These are phyloP conservation scores for Magallana nippona DNA, from an alignment of 2,888 invertebrate species.

Conservation along the genomic window DNA sequence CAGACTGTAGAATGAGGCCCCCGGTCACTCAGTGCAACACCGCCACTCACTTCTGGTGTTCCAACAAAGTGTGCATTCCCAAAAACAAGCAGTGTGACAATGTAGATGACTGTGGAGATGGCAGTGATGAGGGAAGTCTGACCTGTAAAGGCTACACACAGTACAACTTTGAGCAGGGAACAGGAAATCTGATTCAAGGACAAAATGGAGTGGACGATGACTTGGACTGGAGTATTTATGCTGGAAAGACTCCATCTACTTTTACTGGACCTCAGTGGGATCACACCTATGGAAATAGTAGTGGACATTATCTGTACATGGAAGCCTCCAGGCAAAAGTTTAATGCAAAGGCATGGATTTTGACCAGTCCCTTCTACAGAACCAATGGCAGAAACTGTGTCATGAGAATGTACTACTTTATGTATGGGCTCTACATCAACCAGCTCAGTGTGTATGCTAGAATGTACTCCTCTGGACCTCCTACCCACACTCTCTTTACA, in stretches of 20 bases:
- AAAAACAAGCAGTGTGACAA: constrained; percentile 65
- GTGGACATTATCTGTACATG: constrained; percentile 72
- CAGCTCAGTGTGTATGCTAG: constrained; percentile 66
- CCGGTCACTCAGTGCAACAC: constrained; percentile 56
- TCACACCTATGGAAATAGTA: constrained; percentile 66
- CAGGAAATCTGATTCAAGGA: constrained; percentile 65
- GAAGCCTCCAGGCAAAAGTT: constrained; percentile 64
- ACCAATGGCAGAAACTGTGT: constrained; percentile 55
- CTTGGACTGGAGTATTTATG: constrained; percentile 68
- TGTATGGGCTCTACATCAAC: constrained; percentile 70
- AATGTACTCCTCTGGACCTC: constrained; percentile 67
- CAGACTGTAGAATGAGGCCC: constrained; percentile 62
- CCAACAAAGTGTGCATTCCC: constrained; percentile 70
- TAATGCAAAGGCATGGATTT: constrained; percentile 68
- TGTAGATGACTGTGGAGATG: constrained; percentile 72
- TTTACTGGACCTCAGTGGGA: constrained; percentile 71
- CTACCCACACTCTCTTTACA: constrained; percentile 58
- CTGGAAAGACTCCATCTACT: constrained; percentile 50
- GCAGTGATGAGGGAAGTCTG: constrained; percentile 64
- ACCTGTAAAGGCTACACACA: constrained; percentile 62
- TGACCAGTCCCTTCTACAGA: constrained; percentile 61
- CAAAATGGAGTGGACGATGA: constrained; percentile 65
- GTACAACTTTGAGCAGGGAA: constrained; percentile 68
- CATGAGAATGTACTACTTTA: constrained; percentile 72
- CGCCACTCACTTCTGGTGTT: constrained; percentile 64